A percentile compares a stretch with the other conserved stretches of the same genome.
These are phyloP conservation scores for Karalla daura DNA, from an alignment of 2,797 vertebrate genomes.

Conservation along the genomic window DNA sequence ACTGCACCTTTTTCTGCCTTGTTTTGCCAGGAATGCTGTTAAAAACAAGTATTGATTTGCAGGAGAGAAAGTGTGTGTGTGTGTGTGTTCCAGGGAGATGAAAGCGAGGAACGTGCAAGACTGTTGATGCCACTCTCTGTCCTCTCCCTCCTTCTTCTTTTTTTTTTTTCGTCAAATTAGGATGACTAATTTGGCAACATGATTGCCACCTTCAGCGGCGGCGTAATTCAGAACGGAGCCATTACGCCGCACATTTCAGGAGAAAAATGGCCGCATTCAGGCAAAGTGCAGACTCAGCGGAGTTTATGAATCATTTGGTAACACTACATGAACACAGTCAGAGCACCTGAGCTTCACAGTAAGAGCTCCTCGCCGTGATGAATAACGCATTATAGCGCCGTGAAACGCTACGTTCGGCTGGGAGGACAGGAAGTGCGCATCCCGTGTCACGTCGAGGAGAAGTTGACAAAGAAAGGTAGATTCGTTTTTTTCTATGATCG, in stretches of 20 bases:
- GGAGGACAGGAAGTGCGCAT: slow-evolving; percentile 8
- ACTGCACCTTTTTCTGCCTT: slow-evolving; percentile 34
- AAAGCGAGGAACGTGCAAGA: slow-evolving; percentile 12
- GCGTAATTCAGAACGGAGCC: slow-evolving; percentile 56
- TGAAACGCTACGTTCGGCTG: slow-evolving; percentile 31
- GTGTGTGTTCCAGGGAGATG: slow-evolving; percentile 7
- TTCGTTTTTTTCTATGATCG: not conserved
- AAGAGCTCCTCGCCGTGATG: slow-evolving; percentile 43
- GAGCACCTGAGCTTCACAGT: slow-evolving; percentile 66
- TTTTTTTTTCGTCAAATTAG: slow-evolving; percentile 52
- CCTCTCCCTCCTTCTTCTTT: no score
- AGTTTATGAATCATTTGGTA: slow-evolving; percentile 76
- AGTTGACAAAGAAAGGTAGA: not conserved
- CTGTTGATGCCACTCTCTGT: slow-evolving; percentile 29
- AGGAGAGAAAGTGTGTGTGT: slow-evolving; percentile 4
- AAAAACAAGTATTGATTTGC: slow-evolving; percentile 44
- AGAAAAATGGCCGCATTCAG: slow-evolving; percentile 70
- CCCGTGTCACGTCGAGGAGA: not conserved
- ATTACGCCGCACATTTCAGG: slow-evolving; percentile 55
- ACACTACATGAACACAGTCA: slow-evolving; percentile 65
- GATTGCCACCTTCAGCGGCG: slow-evolving; percentile 67
- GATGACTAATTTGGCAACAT: slow-evolving; percentile 68
- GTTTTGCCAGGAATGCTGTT: slow-evolving; percentile 45
- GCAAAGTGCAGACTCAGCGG: slow-evolving; percentile 72
- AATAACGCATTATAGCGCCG: slow-evolving; percentile 54